Conservation (phyloP, 2,113 vertebrate species). For the Silurus meridionalis region DNA sequence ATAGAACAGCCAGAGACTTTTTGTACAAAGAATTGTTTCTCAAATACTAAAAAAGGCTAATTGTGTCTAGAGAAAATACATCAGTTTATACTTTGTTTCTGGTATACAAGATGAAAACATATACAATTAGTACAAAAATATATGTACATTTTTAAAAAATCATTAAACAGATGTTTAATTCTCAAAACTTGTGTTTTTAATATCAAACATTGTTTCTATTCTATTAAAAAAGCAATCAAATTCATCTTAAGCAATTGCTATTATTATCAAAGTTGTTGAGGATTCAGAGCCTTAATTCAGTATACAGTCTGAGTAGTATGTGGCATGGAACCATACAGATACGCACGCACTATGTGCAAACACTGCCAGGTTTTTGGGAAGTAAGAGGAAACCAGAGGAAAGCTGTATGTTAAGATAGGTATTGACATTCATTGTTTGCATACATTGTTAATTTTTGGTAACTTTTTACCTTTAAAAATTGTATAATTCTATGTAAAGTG, state of each 20-base stretch:
- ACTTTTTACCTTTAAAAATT: not conserved
- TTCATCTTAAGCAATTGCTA: not conserved
- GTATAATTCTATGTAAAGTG: not conserved
- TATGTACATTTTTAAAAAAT: not conserved
- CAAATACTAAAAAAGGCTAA: not conserved
- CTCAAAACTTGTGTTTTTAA: not conserved
- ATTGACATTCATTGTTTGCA: not conserved
- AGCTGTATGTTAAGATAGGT: not conserved
- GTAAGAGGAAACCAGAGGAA: not conserved
- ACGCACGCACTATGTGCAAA: not conserved
- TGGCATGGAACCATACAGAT: not conserved
- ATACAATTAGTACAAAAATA: not conserved
- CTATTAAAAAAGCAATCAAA: not conserved
- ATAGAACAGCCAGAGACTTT: slow-evolving; percentile 15
- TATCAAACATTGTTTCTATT: not conserved
- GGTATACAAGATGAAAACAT: not conserved
- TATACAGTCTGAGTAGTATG: not conserved
- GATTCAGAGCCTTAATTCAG: not conserved
- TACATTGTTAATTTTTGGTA: not conserved
- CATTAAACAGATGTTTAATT: slow-evolving; percentile 11
- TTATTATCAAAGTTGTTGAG: no score
- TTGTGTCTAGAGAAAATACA: not conserved
- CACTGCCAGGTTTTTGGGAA: not conserved
- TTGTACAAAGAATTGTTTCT: not conserved
- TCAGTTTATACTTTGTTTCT: not conserved